Evolutionary conservation across 2,888 invertebrate species (phyloP).

Genomic region (Sarcophaga variegata): DNA sequence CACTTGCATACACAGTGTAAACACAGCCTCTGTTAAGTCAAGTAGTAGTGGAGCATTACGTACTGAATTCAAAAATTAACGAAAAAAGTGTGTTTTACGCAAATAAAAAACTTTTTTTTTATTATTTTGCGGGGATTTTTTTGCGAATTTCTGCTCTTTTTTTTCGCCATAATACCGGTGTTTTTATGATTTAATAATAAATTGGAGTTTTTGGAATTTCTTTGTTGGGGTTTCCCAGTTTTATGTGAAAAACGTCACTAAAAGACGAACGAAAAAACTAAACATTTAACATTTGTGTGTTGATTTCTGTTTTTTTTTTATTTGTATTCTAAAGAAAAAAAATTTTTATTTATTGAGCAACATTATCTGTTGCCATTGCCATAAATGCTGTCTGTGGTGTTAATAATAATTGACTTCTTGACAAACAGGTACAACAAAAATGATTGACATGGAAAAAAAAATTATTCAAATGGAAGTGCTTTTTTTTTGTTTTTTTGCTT

Average conservation of each 20-base stretch:
- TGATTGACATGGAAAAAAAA: neutral
- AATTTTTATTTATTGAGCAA: conserved; percentile 22
- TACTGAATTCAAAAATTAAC: neutral
- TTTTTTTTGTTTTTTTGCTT: neutral
- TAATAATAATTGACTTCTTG: conserved; percentile 23
- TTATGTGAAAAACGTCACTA: neutral
- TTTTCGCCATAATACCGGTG: neutral
- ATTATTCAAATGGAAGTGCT: neutral
- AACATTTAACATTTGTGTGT: neutral
- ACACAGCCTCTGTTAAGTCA: neutral
- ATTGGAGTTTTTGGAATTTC: conserved; percentile 17
- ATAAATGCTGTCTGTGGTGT: neutral
- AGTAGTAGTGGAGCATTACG: neutral
- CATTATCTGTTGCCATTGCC: conserved; percentile 15
- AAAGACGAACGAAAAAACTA: neutral
- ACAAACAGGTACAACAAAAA: neutral
- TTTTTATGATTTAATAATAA: conserved; percentile 4
- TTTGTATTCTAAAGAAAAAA: conserved; percentile 17
- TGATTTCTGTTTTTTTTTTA: neutral
- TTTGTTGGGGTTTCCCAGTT: conserved; percentile 15
- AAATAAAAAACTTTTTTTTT: neutral
- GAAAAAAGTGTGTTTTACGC: neutral
- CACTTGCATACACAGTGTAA: neutral
- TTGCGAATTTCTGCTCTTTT: neutral
- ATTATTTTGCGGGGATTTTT: conserved; percentile 2